Percentiles rank a stretch among this genome's conserved stretches.
phyloP scores from a whole-genome alignment of 2,797 vertebrate species.

The Melanogrammus aeglefinus region DNA sequence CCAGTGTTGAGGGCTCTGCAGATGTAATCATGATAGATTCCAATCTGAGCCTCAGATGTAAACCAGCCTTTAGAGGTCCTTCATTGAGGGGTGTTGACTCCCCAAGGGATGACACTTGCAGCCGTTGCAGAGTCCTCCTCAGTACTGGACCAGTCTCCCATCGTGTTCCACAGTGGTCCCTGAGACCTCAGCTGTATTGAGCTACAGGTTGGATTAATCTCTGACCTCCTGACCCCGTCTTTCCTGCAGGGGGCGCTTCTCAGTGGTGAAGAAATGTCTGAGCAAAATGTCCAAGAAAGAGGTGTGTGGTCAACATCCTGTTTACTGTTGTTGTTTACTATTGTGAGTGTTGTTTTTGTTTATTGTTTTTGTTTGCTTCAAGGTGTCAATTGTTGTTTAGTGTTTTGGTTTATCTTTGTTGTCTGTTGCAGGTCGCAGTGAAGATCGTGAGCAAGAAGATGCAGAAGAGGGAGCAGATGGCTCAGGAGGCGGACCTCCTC shows the following conservation, averaged over 20 bases:
- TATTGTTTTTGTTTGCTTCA: neutral
- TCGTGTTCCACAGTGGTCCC: no score
- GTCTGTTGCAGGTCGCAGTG: slow-evolving; percentile 78
- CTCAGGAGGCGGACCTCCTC: slow-evolving; percentile 89
- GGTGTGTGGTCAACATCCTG: slow-evolving; percentile 23
- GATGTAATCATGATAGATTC: no score
- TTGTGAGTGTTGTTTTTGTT: neutral
- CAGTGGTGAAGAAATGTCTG: slow-evolving; percentile 91
- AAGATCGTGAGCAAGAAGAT: slow-evolving; percentile 97
- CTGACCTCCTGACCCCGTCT: neutral
- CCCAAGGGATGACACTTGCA: no score
- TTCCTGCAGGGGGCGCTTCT: slow-evolving; percentile 86
- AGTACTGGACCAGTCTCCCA: no score
- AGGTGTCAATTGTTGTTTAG: neutral
- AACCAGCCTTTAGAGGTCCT: no score
- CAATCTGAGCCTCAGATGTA: neutral
- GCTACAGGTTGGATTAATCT: neutral
- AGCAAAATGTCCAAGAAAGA: slow-evolving; percentile 91
- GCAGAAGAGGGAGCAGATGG: slow-evolving; percentile 95
- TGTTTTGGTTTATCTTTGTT: neutral
- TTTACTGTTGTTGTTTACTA: slow-evolving; percentile 52
- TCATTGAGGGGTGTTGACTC: no score
- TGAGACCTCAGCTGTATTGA: no score
- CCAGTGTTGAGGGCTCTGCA: no score
- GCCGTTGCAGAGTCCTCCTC: no score